phyloP scores from a whole-genome alignment of 2,113 vertebrate genomes.

The Proterorhinus semilunaris region DNA sequence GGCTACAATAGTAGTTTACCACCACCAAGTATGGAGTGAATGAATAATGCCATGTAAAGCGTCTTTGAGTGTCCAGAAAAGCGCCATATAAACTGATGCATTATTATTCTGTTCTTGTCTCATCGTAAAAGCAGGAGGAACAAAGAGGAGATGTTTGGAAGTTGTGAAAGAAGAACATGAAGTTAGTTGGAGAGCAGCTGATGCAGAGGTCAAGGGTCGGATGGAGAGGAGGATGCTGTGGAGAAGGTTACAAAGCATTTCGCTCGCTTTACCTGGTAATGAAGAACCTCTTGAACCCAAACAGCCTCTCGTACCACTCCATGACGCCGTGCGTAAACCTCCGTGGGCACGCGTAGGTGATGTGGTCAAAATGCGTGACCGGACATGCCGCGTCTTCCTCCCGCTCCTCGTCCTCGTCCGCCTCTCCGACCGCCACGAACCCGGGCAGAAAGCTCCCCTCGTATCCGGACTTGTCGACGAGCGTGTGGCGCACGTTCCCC shows the following conservation, averaged over 20 bases:
- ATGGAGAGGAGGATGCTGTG: neutral
- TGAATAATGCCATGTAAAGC: too few relatives aligned
- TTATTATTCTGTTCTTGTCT: too few relatives aligned
- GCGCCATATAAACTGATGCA: too few relatives aligned
- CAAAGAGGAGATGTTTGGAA: too few relatives aligned
- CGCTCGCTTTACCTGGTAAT: constrained; percentile 72
- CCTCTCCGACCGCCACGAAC: constrained; percentile 61
- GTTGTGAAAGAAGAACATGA: neutral
- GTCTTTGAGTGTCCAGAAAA: too few relatives aligned
- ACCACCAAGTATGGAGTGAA: too few relatives aligned
- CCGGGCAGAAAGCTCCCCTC: constrained; percentile 83
- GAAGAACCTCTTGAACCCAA: constrained; percentile 86
- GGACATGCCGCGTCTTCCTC: constrained; percentile 41
- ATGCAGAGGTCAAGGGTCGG: neutral
- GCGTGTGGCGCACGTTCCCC: constrained; percentile 88
- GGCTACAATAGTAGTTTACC: too few relatives aligned
- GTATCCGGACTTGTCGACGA: constrained; percentile 82
- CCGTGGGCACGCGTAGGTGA: constrained; percentile 82
- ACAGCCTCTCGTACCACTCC: constrained; percentile 85
- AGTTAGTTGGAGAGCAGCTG: neutral
- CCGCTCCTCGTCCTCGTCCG: neutral
- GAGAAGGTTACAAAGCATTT: neutral
- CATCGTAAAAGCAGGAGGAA: too few relatives aligned
- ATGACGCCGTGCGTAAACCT: constrained; percentile 69
- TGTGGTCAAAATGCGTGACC: constrained; percentile 88